Conservation (phyloP, 2,113 vertebrate genomes). For the Corythaixoides concolor region DNA sequence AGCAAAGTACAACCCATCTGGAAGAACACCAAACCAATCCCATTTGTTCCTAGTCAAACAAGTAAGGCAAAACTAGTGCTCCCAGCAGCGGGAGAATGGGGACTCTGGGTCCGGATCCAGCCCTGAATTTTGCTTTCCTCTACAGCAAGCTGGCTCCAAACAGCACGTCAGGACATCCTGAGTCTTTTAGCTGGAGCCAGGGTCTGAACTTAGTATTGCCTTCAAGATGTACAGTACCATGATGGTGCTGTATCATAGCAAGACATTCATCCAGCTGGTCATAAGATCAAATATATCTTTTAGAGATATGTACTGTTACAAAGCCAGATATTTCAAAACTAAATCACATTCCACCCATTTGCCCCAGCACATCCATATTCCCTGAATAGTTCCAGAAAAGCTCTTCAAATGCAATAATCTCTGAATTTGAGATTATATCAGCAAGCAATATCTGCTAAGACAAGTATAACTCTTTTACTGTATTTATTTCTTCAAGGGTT, state of each 20-base stretch:
- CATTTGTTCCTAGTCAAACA: not conserved
- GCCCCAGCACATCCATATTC: not conserved
- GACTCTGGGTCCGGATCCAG: not conserved
- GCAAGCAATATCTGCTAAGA: not conserved
- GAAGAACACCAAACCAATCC: not conserved
- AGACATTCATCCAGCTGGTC: not conserved
- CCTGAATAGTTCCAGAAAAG: not conserved
- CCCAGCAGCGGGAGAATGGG: not conserved
- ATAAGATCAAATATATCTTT: not conserved
- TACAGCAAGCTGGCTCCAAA: not conserved
- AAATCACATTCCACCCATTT: not conserved
- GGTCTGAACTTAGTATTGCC: not conserved
- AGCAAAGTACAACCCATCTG: not conserved
- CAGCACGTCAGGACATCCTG: not conserved
- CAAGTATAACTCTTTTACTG: not conserved
- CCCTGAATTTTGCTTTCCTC: not conserved
- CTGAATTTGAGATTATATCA: not conserved
- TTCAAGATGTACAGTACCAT: not conserved
- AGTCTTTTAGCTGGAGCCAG: not conserved
- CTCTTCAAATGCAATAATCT: not conserved
- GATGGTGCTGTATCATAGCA: not conserved
- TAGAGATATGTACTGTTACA: not conserved
- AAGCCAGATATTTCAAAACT: not conserved
- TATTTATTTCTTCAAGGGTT: not conserved
- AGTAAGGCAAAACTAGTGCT: not conserved